phyloP scores from a whole-genome alignment of 2,888 invertebrate genomes.

The Troglohyphantes excavatus region DNA sequence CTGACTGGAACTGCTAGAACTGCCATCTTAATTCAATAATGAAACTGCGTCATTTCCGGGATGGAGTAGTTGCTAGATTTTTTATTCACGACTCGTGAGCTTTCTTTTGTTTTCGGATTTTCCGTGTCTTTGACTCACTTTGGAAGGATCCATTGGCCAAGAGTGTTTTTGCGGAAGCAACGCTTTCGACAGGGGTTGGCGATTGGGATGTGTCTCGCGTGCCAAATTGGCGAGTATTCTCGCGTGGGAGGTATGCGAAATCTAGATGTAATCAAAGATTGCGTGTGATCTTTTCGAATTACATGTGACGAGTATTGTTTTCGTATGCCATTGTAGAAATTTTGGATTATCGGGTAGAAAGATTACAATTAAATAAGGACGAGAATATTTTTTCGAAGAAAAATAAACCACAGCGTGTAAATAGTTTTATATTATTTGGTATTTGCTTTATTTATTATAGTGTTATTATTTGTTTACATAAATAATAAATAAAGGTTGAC shows the following conservation, averaged over 20 bases:
- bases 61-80: neutral
- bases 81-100: neutral
- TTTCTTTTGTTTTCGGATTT: neutral
- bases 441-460: too few species aligned
- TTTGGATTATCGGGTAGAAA: neutral
- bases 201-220: neutral
- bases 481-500: too few species aligned
- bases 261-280: neutral
- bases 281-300: neutral
- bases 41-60: slow-evolving; percentile 1
- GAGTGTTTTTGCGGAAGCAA: neutral
- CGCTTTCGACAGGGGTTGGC: neutral
- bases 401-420: too few species aligned
- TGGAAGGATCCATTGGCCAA: neutral
- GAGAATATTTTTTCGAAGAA: too few species aligned
- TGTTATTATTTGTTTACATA: too few species aligned
- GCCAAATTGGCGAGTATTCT: neutral
- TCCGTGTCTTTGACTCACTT: neutral
- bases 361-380: too few species aligned
- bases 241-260: neutral
- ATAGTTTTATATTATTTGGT: too few species aligned
- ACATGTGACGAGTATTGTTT: neutral
- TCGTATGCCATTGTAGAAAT: neutral
- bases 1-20: neutral
- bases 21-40: neutral